These are phyloP conservation scores for Xyrauchen texanus DNA, from an alignment of 2,113 vertebrate species.

Conservation along the genomic window DNA sequence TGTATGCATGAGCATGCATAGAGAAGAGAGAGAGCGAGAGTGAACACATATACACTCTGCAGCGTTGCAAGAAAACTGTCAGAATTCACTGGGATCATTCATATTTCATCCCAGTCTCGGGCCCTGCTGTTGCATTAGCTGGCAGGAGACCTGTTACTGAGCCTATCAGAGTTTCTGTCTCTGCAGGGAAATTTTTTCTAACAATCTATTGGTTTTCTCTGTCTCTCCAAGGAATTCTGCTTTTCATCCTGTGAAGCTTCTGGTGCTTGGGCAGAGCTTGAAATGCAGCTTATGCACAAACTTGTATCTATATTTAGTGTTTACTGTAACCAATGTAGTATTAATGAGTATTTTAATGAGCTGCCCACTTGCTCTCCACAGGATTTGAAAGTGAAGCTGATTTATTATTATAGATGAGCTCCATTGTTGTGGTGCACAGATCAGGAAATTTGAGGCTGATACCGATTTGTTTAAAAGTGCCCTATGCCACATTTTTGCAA, in stretches of 20 bases:
- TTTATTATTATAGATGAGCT: background rate
- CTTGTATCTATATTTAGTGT: conserved; percentile 44
- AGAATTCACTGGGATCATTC: conserved; percentile 25
- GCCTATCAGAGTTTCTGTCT: conserved; percentile 50
- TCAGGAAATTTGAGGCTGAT: too few species aligned
- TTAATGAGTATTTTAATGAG: conserved; percentile 41
- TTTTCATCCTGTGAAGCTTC: conserved; percentile 55
- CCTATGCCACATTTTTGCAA: too few species aligned
- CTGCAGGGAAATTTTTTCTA: conserved; percentile 50
- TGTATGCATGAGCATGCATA: background rate
- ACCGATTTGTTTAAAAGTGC: too few species aligned
- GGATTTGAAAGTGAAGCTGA: background rate
- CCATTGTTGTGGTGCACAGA: background rate
- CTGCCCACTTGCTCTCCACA: background rate
- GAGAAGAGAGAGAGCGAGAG: background rate
- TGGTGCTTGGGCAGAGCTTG: conserved; percentile 28
- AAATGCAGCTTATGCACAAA: conserved; percentile 28
- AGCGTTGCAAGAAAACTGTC: conserved; percentile 20
- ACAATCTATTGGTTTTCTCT: conserved; percentile 44
- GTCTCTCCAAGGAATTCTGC: conserved; percentile 44
- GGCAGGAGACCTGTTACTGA: conserved; percentile 55
- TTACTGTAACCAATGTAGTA: conserved; percentile 50
- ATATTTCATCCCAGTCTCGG: conserved; percentile 19
- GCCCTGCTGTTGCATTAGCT: conserved; percentile 37
- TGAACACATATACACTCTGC: conserved; percentile 24